phyloP scores from a whole-genome alignment of 2,113 vertebrate genomes.

The Irena cyanogastra region DNA sequence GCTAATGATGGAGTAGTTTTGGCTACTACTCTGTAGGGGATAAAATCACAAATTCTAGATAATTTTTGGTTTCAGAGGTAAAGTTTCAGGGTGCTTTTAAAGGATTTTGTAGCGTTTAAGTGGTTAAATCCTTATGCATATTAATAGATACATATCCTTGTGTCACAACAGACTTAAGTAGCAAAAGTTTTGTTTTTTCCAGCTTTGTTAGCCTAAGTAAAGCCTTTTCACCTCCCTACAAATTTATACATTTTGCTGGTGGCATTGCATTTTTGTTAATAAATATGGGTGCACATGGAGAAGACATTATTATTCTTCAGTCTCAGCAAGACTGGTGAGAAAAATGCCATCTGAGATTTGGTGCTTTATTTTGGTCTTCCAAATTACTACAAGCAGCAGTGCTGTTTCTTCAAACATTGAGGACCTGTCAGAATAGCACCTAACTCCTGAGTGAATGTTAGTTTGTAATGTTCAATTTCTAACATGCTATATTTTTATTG shows the following conservation, averaged over 20 bases:
- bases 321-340: background rate
- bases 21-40: background rate
- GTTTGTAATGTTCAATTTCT: background rate
- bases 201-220: background rate
- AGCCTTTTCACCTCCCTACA: background rate
- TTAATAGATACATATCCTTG: background rate
- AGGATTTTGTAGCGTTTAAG: background rate
- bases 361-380: background rate
- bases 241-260: background rate
- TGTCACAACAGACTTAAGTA: background rate
- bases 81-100: background rate
- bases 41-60: background rate
- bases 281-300: background rate
- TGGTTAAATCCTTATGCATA: background rate
- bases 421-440: background rate
- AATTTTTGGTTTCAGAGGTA: background rate
- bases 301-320: background rate
- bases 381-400: background rate
- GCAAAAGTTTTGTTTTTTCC: background rate
- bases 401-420: background rate
- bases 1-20: background rate
- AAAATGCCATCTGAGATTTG: background rate
- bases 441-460: background rate
- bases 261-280: background rate
- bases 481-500: background rate